Evolutionary conservation across 2,797 vertebrate species (phyloP).

Genomic region (Limnodromus scolopaceus): DNA sequence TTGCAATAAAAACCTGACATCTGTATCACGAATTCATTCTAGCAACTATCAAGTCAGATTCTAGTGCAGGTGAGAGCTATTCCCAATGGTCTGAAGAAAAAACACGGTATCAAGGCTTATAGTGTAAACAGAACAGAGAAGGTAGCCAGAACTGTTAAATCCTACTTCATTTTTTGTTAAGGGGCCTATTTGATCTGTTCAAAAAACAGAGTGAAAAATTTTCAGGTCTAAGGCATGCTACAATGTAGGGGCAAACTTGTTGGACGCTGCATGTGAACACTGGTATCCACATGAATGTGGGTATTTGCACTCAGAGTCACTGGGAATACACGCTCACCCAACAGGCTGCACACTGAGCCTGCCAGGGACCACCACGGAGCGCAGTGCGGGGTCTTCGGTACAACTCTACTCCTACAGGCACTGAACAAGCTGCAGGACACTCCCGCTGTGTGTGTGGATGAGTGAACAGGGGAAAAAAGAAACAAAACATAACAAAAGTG

Average conservation of each 20-base stretch:
- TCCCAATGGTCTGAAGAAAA: neutral
- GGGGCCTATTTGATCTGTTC: neutral
- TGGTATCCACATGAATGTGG: neutral
- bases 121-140: neutral
- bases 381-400: neutral
- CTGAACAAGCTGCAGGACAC: neutral
- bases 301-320: neutral
- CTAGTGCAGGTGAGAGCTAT: neutral
- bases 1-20: neutral
- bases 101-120: neutral
- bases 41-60: neutral
- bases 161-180: neutral
- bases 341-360: neutral
- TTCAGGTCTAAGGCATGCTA: neutral
- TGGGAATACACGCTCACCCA: neutral
- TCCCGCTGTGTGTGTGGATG: neutral
- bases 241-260: neutral
- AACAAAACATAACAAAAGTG: neutral
- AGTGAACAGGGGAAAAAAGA: neutral
- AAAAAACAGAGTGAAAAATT: neutral
- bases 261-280: neutral
- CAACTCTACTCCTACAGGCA: neutral
- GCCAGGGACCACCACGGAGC: rapidly evolving
- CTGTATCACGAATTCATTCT: neutral
- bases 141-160: neutral